Conservation (phyloP, 1,140 invertebrate species). For the Phocides pigmalion region DNA sequence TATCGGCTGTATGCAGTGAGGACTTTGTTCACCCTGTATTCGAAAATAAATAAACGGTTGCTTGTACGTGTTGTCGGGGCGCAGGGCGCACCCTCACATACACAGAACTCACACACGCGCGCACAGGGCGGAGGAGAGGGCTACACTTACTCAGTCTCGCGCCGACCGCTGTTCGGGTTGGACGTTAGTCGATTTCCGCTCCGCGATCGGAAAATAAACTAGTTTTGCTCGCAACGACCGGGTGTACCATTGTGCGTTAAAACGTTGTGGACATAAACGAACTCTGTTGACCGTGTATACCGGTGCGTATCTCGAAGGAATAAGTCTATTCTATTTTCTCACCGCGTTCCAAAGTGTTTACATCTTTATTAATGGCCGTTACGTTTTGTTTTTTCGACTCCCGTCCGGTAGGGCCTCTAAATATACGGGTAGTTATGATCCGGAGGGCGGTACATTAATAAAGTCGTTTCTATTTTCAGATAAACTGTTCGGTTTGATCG, state of each 20-base stretch:
- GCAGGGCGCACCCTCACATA: constrained; percentile 64
- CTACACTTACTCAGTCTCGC: constrained; percentile 67
- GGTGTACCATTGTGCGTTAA: constrained; percentile 56
- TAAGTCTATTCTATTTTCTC: constrained; percentile 40
- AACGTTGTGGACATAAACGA: constrained; percentile 66
- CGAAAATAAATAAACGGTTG: constrained; percentile 75
- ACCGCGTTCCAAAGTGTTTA: constrained; percentile 61
- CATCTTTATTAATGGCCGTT: constrained; percentile 64
- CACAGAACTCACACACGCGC: constrained; percentile 58
- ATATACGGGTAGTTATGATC: constrained; percentile 67
- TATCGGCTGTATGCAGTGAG: constrained; percentile 50
- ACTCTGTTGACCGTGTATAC: constrained; percentile 63
- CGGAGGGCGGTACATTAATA: constrained; percentile 67
- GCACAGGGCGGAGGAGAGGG: constrained; percentile 58
- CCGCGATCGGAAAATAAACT: constrained; percentile 73
- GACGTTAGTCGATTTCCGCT: constrained; percentile 47
- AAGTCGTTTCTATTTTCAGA: constrained; percentile 81
- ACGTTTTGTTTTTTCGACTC: constrained; percentile 57
- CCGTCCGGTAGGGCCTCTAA: constrained; percentile 59
- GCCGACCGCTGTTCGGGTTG: constrained; percentile 57
- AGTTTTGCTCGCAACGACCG: constrained; percentile 72
- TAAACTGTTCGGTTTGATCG: constrained; percentile 76
- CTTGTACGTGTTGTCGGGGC: constrained; percentile 57
- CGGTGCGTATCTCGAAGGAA: constrained; percentile 65
- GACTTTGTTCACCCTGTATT: constrained; percentile 56